Conservation (phyloP, 2,113 vertebrate genomes). For the Phrynocephalus versicolor region DNA sequence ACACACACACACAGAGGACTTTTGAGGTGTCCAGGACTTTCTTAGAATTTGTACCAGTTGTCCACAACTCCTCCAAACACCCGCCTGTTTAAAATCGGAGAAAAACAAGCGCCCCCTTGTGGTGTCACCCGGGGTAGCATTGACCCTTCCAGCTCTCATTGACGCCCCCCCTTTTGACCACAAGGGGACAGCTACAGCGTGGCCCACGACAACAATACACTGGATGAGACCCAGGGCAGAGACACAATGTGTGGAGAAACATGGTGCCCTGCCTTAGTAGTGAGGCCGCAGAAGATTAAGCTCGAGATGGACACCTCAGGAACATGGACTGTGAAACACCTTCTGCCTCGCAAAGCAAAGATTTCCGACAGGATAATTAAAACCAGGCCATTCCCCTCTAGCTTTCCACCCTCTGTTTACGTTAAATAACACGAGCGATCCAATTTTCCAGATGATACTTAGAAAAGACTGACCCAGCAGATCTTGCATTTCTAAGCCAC, state of each 20-base stretch:
- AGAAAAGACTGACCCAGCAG: not conserved
- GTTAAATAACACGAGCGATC: slow-evolving; percentile 41
- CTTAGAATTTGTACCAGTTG: slow-evolving; percentile 34
- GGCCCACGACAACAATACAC: slow-evolving; percentile 45
- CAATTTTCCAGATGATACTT: slow-evolving; percentile 29
- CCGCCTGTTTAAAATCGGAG: slow-evolving; percentile 42
- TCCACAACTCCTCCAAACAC: slow-evolving; percentile 34
- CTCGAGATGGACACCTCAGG: slow-evolving; percentile 1
- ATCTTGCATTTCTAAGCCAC: slow-evolving; percentile 22
- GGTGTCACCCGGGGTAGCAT: not conserved
- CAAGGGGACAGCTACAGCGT: slow-evolving; percentile 16
- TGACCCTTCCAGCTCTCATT: slow-evolving; percentile 21
- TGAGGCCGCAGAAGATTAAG: slow-evolving; percentile 7
- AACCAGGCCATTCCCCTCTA: slow-evolving; percentile 31
- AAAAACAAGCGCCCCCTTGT: not conserved
- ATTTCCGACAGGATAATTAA: slow-evolving; percentile 41
- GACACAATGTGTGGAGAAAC: slow-evolving; percentile 2
- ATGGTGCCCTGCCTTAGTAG: slow-evolving; percentile 22
- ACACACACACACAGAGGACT: slow-evolving; percentile 31
- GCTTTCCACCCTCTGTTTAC: slow-evolving; percentile 42
- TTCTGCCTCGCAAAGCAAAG: slow-evolving; percentile 38
- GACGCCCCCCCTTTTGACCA: not conserved
- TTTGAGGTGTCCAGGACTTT: not conserved
- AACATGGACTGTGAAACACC: slow-evolving; percentile 21
- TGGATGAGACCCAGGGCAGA: slow-evolving; percentile 52